Conservation (phyloP, 2,797 vertebrate species). For the Pogonophryne albipinna region DNA sequence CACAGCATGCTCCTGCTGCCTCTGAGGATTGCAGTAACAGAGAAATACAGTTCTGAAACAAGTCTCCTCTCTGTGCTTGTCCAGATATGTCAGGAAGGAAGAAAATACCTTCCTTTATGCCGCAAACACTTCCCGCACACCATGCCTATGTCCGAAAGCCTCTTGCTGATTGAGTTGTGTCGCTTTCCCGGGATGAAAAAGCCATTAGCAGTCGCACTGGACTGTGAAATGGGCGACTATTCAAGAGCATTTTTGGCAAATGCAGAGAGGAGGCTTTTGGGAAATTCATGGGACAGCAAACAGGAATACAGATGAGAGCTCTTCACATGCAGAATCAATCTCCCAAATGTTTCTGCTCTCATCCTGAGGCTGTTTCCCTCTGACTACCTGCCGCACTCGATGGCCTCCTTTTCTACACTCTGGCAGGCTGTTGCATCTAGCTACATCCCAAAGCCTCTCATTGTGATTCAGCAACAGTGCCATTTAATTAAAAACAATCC, state of each 20-base stretch:
- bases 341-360: slow-evolving; percentile 30
- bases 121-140: slow-evolving; percentile 38
- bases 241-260: slow-evolving; percentile 73
- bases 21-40: slow-evolving; percentile 34
- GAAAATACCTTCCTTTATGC: slow-evolving; percentile 45
- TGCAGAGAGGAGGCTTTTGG: slow-evolving; percentile 55
- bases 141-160: slow-evolving; percentile 51
- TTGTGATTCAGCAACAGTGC: slow-evolving; percentile 57
- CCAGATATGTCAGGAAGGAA: slow-evolving; percentile 25
- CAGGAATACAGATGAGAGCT: slow-evolving; percentile 58
- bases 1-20: slow-evolving; percentile 27
- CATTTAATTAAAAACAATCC: slow-evolving; percentile 62
- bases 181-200: slow-evolving; percentile 72
- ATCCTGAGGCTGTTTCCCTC: neutral
- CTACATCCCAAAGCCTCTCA: slow-evolving; percentile 43
- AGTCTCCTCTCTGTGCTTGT: slow-evolving; percentile 29
- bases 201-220: slow-evolving; percentile 79
- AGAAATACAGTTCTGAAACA: slow-evolving; percentile 46
- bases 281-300: slow-evolving; percentile 69
- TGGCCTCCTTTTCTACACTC: neutral
- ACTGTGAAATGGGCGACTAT: slow-evolving; percentile 82
- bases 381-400: slow-evolving; percentile 9
- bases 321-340: slow-evolving; percentile 10
- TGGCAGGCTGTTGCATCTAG: slow-evolving; percentile 29
- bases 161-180: slow-evolving; percentile 78